A percentile compares a stretch with the other conserved stretches of the same genome.
phyloP scores from a whole-genome alignment of 2,888 invertebrate species.

The Drosophila cognata region DNA sequence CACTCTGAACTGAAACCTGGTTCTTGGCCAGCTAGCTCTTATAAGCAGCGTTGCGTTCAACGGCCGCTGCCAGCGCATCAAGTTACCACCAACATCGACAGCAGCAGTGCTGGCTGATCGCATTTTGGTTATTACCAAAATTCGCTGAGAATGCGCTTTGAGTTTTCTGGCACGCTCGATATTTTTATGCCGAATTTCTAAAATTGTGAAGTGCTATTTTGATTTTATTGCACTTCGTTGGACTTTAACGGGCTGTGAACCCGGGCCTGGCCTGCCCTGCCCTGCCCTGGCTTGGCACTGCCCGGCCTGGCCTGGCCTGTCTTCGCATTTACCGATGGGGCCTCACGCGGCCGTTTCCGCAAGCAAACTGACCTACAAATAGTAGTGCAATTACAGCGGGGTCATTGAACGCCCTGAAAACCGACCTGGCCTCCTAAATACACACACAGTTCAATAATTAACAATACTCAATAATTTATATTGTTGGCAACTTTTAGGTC shows the following conservation, averaged over 20 bases:
- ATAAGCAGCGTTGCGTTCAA: constrained; percentile 78
- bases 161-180: constrained; percentile 67
- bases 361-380: constrained; percentile 78
- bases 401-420: constrained; percentile 62
- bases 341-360: constrained; percentile 67
- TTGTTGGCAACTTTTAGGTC: constrained; percentile 86
- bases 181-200: constrained; percentile 76
- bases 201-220: constrained; percentile 48
- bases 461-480: constrained; percentile 16
- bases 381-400: constrained; percentile 20
- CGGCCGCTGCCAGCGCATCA: constrained; percentile 77
- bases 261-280: constrained; percentile 30
- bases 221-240: constrained; percentile 48
- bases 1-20: constrained; percentile 67
- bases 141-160: constrained; percentile 65
- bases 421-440: background rate
- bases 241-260: constrained; percentile 49
- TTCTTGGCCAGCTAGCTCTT: constrained; percentile 70
- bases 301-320: background rate
- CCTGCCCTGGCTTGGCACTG: background rate
- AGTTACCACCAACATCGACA: constrained; percentile 61
- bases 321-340: constrained; percentile 30
- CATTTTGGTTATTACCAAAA: constrained; percentile 59
- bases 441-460: background rate
- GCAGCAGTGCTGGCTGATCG: constrained; percentile 43